Evolutionary conservation across 2,113 vertebrate genomes (phyloP), one percentile per base, ranked within the genome.

Genomic region (Myanophis thanlyinensis): DNA sequence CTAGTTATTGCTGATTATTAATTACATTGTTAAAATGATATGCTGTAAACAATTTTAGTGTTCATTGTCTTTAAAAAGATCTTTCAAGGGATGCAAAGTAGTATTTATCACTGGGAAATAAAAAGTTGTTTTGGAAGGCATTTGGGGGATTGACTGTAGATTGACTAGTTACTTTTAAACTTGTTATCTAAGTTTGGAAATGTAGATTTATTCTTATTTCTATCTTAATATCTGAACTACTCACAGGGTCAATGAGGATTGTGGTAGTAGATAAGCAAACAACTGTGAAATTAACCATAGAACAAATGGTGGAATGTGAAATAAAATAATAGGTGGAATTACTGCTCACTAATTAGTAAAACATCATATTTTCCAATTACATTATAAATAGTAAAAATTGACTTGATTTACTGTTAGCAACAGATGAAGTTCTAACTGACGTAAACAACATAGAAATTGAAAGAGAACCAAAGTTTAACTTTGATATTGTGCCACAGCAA

Each of bases 201-300:
- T 44, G 35, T 80, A 80, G 7, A 40, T 22, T 44, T 80, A 80
- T 80, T 80, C 73, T 80, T 80, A 44, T 22, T 80, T 20, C 73
- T 80, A 22, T 80, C 18, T 80, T 80, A 80, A 22, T 80, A 22
- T 80, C 73, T 44, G 35, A 80, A 80, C 12, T 6, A 10, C 15
- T 44, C 35, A 15, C 13, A 8, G 2, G 18, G 35, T 80, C 35
- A 80, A 10, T 44, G 35, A 80, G 35, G 18, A 80, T 22, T 80
- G 73, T 44, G 35, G 35, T 80, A 9, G 73, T 80, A 20, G n/a
- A 44, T 80, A 44, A 96, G 96, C 94, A 95, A 96, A 93, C 95
- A 95, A 95, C 92, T 96, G 94, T 96, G 95, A 95, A 94, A 93
- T 94, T 97, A 97, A 93, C 96, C 97, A 93, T 94, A 93, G 96